Evolutionary conservation across 2,113 vertebrate genomes (phyloP).

Genomic region (Tachysurus vachellii): DNA sequence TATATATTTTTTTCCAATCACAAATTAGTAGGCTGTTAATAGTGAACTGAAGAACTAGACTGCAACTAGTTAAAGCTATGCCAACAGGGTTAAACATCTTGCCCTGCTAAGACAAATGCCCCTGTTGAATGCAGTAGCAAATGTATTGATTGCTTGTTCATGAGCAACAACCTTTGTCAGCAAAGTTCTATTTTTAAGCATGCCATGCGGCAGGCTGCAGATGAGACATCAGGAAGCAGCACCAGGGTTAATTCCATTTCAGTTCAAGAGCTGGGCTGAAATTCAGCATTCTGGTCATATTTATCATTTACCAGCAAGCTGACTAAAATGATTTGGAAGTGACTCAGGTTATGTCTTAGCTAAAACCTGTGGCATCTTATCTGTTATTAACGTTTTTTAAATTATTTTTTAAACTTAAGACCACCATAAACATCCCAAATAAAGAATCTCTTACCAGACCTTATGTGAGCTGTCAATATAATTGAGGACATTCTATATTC

Average conservation of each 20-base stretch:
- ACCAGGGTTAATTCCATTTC: constrained; percentile 35
- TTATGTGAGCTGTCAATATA: constrained; percentile 49
- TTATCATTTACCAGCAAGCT: constrained; percentile 3
- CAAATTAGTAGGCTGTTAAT: neutral
- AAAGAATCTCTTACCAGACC: constrained; percentile 33
- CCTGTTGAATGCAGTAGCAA: constrained; percentile 53
- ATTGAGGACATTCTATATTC: constrained; percentile 46
- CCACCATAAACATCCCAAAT: constrained; percentile 14
- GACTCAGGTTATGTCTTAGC: neutral
- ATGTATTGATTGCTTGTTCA: constrained; percentile 68
- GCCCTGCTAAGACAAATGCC: constrained; percentile 60
- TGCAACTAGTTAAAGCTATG: constrained; percentile 46
- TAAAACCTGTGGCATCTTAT: neutral
- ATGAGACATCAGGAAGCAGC: constrained; percentile 59
- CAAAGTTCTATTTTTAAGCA: constrained; percentile 72
- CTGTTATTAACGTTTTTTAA: no score
- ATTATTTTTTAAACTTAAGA: constrained; percentile 27
- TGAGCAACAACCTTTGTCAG: constrained; percentile 73
- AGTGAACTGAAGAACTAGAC: neutral
- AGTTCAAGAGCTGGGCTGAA: constrained; percentile 32
- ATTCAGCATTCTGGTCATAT: constrained; percentile 28
- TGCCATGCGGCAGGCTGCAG: constrained; percentile 64
- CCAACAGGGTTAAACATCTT: constrained; percentile 61
- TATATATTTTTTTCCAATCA: neutral
- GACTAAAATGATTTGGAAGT: constrained; percentile 1